Evolutionary conservation across 1,140 invertebrate species (phyloP).

Genomic region (Drosophila willistoni): DNA sequence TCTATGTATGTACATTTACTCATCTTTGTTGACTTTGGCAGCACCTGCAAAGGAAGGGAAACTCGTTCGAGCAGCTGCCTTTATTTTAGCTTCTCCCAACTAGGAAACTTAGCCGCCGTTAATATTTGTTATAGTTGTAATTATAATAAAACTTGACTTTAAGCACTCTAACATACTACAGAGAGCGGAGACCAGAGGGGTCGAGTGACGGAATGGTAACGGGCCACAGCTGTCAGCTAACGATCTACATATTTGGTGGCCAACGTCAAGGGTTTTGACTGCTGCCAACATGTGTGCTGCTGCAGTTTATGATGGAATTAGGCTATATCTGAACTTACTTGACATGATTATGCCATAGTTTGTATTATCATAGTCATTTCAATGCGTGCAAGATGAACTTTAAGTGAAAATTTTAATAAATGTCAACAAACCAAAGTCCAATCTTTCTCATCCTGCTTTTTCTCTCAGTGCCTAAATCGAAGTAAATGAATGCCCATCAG

Average conservation of each 20-base stretch:
- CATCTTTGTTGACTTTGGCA: slow-evolving; percentile 59
- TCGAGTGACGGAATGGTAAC: background rate
- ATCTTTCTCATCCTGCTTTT: no score
- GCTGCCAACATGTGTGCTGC: background rate
- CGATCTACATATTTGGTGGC: slow-evolving; percentile 36
- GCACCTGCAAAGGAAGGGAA: slow-evolving; percentile 55
- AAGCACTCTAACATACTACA: slow-evolving; percentile 32
- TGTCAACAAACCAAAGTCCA: no score
- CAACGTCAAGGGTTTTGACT: slow-evolving; percentile 35
- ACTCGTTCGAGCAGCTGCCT: slow-evolving; percentile 29
- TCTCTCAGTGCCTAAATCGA: no score
- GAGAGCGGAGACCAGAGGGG: background rate
- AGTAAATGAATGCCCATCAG: no score
- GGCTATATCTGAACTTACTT: background rate
- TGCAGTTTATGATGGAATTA: slow-evolving; percentile 14
- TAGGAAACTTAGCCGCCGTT: slow-evolving; percentile 59
- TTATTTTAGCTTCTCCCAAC: slow-evolving; percentile 50
- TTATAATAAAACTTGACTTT: slow-evolving; percentile 81
- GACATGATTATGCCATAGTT: background rate
- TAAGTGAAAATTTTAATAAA: background rate
- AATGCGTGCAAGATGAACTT: background rate
- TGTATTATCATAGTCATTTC: background rate
- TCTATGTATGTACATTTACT: background rate
- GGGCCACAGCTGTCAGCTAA: slow-evolving; percentile 42
- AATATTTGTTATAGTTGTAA: slow-evolving; percentile 81